Conservation (phyloP, 2,888 invertebrate species). For the Acronicta psi region DNA sequence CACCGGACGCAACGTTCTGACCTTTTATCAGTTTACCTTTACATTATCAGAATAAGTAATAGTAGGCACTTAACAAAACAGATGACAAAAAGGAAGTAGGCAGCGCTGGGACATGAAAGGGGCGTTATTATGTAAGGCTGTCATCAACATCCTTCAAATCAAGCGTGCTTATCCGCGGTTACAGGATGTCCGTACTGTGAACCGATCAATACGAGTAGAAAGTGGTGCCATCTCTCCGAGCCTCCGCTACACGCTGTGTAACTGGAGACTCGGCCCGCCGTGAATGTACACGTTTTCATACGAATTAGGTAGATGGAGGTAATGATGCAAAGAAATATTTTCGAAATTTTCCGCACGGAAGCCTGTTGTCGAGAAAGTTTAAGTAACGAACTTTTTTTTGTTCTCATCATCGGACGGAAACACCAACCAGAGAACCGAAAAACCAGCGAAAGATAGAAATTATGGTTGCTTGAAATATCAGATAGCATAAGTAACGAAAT, state of each 20-base stretch:
- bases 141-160: constrained; percentile 42
- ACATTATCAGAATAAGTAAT: constrained; percentile 35
- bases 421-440: too few species aligned
- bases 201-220: constrained; percentile 37
- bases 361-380: too few species aligned
- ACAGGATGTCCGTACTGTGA: constrained; percentile 17
- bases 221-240: constrained; percentile 48
- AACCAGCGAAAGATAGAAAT: too few species aligned
- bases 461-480: too few species aligned
- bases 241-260: background rate
- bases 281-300: constrained; percentile 8
- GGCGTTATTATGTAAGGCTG: constrained; percentile 40
- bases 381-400: too few species aligned
- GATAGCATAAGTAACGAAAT: too few species aligned
- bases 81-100: constrained; percentile 27
- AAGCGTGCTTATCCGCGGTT: constrained; percentile 34
- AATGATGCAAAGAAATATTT: background rate
- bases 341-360: too few species aligned
- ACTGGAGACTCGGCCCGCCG: background rate
- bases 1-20: constrained; percentile 1
- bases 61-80: constrained; percentile 30
- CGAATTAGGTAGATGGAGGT: constrained; percentile 39
- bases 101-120: constrained; percentile 40
- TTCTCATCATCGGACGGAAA: too few species aligned
- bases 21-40: constrained; percentile 22